phyloP scores from a whole-genome alignment of 1,140 invertebrate genomes.

The Scaptodrosophila lebanonensis region DNA sequence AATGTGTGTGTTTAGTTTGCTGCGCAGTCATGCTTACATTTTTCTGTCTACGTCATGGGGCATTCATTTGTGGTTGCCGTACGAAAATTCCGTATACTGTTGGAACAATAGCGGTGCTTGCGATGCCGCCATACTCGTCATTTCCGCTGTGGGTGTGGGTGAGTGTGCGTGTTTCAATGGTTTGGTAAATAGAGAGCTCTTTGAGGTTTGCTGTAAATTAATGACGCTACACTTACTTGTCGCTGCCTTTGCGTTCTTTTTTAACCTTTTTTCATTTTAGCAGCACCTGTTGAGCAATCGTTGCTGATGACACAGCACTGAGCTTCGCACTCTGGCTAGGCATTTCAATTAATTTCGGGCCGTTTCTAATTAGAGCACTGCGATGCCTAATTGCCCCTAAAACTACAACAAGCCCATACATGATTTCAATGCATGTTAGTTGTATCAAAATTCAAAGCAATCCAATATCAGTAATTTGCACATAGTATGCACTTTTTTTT shows the following conservation, averaged over 20 bases:
- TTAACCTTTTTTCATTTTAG: conserved; percentile 2
- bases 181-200: conserved; percentile 11
- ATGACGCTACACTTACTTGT: conserved; percentile 36
- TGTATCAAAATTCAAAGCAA: too few relatives aligned
- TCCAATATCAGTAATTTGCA: too few relatives aligned
- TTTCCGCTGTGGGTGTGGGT: conserved; percentile 49
- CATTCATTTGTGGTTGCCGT: conserved; percentile 54
- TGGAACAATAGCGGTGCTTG: conserved; percentile 53
- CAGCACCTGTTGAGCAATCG: conserved; percentile 49
- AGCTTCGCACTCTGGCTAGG: conserved; percentile 10
- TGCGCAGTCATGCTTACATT: conserved; percentile 37
- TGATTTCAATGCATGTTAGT: too few relatives aligned
- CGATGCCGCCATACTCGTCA: conserved; percentile 43
- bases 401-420: too few relatives aligned
- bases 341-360: conserved; percentile 38
- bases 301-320: conserved; percentile 18
- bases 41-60: conserved; percentile 68
- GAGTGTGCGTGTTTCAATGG: conserved; percentile 9
- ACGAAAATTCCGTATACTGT: conserved; percentile 23
- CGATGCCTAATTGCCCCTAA: too few relatives aligned
- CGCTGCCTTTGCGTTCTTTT: conserved; percentile 17
- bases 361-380: conserved; percentile 21
- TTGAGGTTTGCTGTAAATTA: conserved; percentile 24
- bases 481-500: too few relatives aligned
- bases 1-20: conserved; percentile 9